Conservation (phyloP, 2,113 vertebrate species). For the Meriones unguiculatus region DNA sequence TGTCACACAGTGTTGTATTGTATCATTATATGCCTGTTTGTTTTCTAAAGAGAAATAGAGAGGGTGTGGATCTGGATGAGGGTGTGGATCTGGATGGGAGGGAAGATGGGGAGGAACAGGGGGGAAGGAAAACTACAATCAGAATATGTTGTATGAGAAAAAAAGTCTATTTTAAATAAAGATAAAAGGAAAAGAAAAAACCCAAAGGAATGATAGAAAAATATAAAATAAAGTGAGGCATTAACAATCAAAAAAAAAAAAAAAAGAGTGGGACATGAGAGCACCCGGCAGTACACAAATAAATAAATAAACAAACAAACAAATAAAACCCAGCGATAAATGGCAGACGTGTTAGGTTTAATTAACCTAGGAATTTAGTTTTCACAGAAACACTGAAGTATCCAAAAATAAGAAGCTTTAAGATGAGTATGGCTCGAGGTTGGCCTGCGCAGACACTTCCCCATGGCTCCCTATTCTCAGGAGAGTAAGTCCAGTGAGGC, state of each 20-base stretch:
- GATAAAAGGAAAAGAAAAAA: background rate
- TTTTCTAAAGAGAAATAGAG: background rate
- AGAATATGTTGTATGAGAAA: background rate
- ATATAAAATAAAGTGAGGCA: background rate
- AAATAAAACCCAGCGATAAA: background rate
- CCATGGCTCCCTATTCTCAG: background rate
- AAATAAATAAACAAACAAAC: background rate
- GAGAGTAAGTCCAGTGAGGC: background rate
- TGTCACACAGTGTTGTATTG: background rate
- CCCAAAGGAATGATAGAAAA: background rate
- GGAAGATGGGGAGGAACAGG: background rate
- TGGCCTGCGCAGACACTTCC: background rate
- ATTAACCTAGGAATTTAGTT: background rate
- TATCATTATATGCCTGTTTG: background rate
- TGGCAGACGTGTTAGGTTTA: background rate
- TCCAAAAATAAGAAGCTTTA: background rate
- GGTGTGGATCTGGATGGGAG: background rate
- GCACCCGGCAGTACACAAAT: too few species aligned
- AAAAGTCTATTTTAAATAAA: background rate
- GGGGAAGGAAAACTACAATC: background rate
- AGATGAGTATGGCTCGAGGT: background rate
- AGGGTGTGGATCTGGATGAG: background rate
- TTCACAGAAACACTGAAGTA: background rate
- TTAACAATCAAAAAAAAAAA: background rate
- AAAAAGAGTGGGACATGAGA: background rate